Conservation (phyloP, 1,140 invertebrate species). For the Cryptotermes secundus region DNA sequence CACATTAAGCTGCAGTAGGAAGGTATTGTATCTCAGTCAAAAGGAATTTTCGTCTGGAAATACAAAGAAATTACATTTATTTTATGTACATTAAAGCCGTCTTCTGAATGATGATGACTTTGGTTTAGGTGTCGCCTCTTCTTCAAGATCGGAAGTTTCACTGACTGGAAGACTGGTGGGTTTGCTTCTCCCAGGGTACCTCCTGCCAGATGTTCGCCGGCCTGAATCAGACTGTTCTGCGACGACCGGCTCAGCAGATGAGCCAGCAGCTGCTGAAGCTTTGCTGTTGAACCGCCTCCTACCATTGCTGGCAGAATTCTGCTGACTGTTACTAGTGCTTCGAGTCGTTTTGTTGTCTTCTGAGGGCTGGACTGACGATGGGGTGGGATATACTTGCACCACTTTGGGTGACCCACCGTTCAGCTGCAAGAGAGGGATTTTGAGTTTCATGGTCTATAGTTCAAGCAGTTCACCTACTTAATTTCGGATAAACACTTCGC, state of each 20-base stretch:
- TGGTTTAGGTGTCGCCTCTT: conserved; percentile 6
- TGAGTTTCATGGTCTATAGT: no score
- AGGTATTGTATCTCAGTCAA: not conserved
- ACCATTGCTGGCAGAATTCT: not conserved
- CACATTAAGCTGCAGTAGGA: not conserved
- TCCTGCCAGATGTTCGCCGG: not conserved
- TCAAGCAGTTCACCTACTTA: no score
- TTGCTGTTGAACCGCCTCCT: conserved; percentile 18
- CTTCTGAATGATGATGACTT: not conserved
- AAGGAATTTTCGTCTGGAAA: not conserved
- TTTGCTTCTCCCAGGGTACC: not conserved
- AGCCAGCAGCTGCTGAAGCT: conserved; percentile 15
- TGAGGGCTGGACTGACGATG: not conserved
- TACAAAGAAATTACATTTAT: not conserved
- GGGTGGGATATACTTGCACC: conserved; percentile 22
- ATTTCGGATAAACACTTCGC: no score
- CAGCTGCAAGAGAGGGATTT: not conserved
- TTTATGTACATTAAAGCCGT: conserved; percentile 2
- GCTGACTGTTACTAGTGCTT: not conserved
- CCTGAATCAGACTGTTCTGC: not conserved
- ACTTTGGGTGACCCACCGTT: not conserved
- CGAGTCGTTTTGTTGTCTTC: not conserved
- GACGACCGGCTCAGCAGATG: conserved; percentile 15
- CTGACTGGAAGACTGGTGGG: not conserved
- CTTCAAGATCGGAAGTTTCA: not conserved